These are phyloP conservation scores for Burhinus oedicnemus DNA, from an alignment of 2,113 vertebrate species.

Conservation along the genomic window DNA sequence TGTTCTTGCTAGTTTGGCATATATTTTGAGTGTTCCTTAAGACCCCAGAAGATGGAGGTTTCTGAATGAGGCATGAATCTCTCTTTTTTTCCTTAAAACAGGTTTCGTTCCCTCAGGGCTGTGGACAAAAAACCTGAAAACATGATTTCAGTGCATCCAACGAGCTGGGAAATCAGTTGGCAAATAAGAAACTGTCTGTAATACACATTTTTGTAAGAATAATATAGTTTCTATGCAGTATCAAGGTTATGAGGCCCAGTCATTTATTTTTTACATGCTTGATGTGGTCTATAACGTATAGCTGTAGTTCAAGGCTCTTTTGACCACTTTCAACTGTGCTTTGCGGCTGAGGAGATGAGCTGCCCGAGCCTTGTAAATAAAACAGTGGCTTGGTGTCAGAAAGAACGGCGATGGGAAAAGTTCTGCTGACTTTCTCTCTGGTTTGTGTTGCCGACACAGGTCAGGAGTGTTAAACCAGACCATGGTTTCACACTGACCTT, in stretches of 20 bases:
- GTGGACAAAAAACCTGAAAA: neutral
- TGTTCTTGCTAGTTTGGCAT: no score
- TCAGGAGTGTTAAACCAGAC: neutral
- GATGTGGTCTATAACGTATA: neutral
- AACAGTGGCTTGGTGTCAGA: neutral
- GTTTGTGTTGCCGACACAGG: neutral
- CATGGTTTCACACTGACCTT: neutral
- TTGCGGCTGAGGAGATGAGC: neutral
- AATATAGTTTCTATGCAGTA: neutral
- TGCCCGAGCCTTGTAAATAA: neutral
- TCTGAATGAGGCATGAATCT: neutral
- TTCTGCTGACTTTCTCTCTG: neutral
- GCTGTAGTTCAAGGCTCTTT: neutral
- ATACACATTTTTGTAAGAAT: neutral
- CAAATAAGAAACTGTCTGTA: neutral
- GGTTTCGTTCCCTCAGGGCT: neutral
- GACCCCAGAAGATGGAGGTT: neutral
- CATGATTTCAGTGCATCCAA: neutral
- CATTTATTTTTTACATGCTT: neutral
- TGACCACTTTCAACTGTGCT: neutral
- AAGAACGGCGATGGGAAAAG: neutral
- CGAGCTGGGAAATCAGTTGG: neutral
- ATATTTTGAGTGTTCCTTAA: neutral
- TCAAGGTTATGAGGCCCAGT: neutral
- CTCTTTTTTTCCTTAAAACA: neutral